Conservation (phyloP, 2,888 invertebrate genomes). For the Argyresthia goedartella region DNA sequence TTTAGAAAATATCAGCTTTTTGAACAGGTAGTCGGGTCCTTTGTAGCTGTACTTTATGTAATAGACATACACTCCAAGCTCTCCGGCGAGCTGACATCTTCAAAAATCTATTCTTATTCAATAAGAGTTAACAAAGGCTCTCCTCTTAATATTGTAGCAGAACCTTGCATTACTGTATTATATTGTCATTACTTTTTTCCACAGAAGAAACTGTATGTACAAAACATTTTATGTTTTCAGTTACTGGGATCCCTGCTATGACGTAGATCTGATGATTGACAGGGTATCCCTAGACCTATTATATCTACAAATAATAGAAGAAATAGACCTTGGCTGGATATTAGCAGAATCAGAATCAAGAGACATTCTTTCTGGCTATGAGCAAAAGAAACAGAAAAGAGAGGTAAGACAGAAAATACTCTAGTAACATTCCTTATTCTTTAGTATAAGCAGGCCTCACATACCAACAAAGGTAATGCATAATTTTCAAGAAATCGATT, state of each 20-base stretch:
- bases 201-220: neutral
- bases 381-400: conserved; percentile 83
- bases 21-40: too few relatives aligned
- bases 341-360: conserved; percentile 77
- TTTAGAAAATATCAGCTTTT: too few relatives aligned
- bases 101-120: too few relatives aligned
- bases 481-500: too few relatives aligned
- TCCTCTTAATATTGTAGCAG: neutral
- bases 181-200: neutral
- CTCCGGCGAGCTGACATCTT: too few relatives aligned
- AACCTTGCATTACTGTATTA: neutral
- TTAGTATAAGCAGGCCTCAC: too few relatives aligned
- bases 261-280: conserved; percentile 85
- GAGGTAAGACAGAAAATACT: conserved; percentile 68
- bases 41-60: too few relatives aligned
- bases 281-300: conserved; percentile 87
- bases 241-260: conserved; percentile 91
- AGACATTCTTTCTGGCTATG: conserved; percentile 77
- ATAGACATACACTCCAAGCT: too few relatives aligned
- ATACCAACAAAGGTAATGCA: too few relatives aligned
- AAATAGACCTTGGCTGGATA: conserved; percentile 91
- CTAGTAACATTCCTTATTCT: neutral
- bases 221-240: conserved; percentile 44
- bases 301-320: conserved; percentile 88
- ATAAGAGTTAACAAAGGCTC: too few relatives aligned